Percentiles rank a stretch among this genome's conserved stretches.
Conservation (phyloP, 92 coral and sea anemone genomes). For the Galaxea fascicularis region DNA sequence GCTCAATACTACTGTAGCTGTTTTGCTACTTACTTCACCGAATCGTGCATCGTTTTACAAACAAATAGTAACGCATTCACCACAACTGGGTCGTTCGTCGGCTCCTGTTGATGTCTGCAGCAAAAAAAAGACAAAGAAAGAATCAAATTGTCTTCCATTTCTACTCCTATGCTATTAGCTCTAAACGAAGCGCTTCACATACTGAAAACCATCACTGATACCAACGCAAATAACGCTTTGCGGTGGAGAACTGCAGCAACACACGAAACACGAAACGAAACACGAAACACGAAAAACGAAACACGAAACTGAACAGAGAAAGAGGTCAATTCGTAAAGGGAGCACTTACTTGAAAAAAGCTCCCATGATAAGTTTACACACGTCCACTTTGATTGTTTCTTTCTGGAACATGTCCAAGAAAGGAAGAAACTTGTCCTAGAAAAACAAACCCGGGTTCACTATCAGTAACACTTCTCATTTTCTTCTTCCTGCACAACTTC, state of each 20-base stretch:
- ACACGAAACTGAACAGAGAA: not conserved
- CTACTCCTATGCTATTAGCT: not conserved
- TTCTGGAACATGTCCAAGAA: constrained; percentile 99
- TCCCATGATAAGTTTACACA: constrained; percentile 92
- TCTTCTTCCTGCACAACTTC: too few species aligned
- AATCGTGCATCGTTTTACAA: constrained; percentile 96
- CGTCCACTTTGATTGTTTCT: constrained; percentile 91
- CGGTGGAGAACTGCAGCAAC: too few species aligned
- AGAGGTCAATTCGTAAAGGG: not conserved
- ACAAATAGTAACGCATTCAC: constrained; percentile 95
- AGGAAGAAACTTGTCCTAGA: constrained; percentile 96
- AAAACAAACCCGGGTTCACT: not conserved
- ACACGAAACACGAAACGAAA: too few species aligned
- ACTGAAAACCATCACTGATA: too few species aligned
- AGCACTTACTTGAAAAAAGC: constrained; percentile 86
- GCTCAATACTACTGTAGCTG: not conserved
- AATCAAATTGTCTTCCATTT: not conserved
- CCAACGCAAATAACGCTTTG: too few species aligned
- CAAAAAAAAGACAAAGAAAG: not conserved
- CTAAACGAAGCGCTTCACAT: not conserved
- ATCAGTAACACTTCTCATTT: not conserved
- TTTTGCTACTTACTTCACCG: constrained; percentile 85
- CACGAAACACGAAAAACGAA: not conserved
- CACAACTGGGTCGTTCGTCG: constrained; percentile 92
- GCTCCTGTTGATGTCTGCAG: constrained; percentile 85